These are phyloP conservation scores for Oreamnos americanus DNA, from an alignment of 2,113 vertebrate species.

Conservation along the genomic window DNA sequence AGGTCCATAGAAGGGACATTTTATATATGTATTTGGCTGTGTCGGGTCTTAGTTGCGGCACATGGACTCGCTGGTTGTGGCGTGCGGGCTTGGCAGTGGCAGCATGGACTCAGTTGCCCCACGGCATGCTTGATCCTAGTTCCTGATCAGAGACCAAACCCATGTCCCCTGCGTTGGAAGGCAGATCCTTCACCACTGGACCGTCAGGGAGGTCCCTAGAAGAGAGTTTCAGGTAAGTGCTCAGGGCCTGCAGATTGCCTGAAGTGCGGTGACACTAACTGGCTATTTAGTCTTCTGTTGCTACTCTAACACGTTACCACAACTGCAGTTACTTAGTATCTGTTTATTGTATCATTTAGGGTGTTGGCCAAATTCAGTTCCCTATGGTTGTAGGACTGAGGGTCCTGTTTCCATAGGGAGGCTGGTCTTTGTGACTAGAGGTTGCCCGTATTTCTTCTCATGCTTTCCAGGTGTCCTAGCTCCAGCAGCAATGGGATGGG, in stretches of 20 bases:
- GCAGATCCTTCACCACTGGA: background rate
- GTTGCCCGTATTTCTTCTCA: background rate
- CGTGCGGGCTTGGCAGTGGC: rapidly evolving
- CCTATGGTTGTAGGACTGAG: background rate
- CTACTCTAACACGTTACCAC: background rate
- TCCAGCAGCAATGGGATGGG: background rate
- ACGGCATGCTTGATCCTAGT: background rate
- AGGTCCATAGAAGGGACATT: background rate
- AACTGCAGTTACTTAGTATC: background rate
- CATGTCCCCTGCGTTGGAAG: background rate
- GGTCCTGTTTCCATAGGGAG: background rate
- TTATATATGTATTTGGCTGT: background rate
- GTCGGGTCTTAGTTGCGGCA: background rate
- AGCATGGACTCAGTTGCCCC: background rate
- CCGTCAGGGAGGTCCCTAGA: background rate
- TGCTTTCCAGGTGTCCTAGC: background rate
- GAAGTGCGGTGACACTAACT: background rate
- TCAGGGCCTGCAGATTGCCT: background rate
- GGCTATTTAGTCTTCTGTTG: background rate
- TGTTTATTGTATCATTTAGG: background rate
- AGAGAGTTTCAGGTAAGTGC: background rate
- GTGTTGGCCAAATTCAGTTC: background rate
- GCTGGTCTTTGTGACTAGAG: background rate
- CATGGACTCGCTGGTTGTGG: background rate
- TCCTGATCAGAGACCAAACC: background rate